Evolutionary conservation across 2,888 invertebrate genomes (phyloP).

Genomic region (Diadromus collaris): DNA sequence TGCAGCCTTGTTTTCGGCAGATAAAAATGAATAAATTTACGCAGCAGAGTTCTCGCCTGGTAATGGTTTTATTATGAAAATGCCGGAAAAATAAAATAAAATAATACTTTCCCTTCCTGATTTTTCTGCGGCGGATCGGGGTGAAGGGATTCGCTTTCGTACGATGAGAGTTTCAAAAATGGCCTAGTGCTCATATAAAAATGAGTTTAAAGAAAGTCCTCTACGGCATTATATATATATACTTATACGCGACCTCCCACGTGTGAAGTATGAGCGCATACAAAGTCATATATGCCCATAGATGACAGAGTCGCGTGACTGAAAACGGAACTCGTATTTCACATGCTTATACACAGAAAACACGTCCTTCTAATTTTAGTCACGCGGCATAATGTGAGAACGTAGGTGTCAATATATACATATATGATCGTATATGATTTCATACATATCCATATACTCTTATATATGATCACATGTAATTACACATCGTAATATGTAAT

Average conservation of each 20-base stretch:
- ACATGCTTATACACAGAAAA: not conserved
- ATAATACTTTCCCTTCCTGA: too few species aligned
- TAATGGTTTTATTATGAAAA: too few species aligned
- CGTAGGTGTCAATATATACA: not conserved
- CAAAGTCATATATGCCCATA: not conserved
- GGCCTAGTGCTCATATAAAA: not conserved
- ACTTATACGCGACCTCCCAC: not conserved
- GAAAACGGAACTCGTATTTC: not conserved
- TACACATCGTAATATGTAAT: not conserved
- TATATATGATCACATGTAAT: not conserved
- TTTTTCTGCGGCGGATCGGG: too few species aligned
- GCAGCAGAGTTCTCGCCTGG: too few species aligned
- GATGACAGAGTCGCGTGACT: not conserved
- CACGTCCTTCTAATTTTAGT: not conserved
- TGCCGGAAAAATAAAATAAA: too few species aligned
- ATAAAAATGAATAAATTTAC: too few species aligned
- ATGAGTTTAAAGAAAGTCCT: too few species aligned
- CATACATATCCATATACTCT: not conserved
- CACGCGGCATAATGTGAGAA: not conserved
- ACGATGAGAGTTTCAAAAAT: not conserved
- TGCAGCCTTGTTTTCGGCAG: too few species aligned
- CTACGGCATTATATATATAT: not conserved
- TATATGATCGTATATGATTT: not conserved
- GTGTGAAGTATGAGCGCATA: not conserved
- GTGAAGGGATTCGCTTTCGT: not conserved